Percentiles rank a stretch among this genome's conserved stretches.
Conservation (phyloP, 2,888 invertebrate genomes). For the Diogma glabrata region DNA sequence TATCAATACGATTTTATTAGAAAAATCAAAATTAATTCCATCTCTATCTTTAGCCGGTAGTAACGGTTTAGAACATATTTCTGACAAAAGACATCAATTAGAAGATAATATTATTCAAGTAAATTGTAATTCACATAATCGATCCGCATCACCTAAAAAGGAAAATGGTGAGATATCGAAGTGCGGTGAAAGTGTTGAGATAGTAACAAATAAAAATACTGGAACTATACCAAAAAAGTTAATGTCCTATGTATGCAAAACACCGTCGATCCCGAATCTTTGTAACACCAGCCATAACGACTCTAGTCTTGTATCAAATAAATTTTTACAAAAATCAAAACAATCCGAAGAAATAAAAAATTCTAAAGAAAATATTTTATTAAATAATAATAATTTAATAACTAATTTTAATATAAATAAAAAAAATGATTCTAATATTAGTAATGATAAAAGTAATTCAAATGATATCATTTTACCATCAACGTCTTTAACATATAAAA, state of each 20-base stretch:
- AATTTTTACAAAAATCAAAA: too few species aligned
- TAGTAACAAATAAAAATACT: background rate
- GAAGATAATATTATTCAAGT: background rate
- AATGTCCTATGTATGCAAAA: too few species aligned
- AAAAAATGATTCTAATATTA: constrained; percentile 2
- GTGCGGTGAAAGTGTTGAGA: too few species aligned
- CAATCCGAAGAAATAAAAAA: too few species aligned
- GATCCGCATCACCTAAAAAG: background rate
- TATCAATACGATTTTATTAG: background rate
- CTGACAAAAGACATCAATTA: background rate
- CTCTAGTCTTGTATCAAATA: too few species aligned
- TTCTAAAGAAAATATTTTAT: background rate
- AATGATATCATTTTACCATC: too few species aligned
- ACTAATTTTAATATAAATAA: constrained; percentile 2
- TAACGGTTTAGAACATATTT: background rate
- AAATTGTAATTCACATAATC: background rate
- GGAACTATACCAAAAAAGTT: constrained; percentile 2
- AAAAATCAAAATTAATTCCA: background rate
- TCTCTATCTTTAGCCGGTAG: background rate
- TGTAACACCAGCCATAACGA: too few species aligned
- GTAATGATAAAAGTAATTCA: constrained; percentile 4
- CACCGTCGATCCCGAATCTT: too few species aligned
- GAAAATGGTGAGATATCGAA: too few species aligned
- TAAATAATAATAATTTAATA: constrained; percentile 1
- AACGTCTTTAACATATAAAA: too few species aligned